phyloP scores from a whole-genome alignment of 2,113 vertebrate species.

The Orthonyx spaldingii region DNA sequence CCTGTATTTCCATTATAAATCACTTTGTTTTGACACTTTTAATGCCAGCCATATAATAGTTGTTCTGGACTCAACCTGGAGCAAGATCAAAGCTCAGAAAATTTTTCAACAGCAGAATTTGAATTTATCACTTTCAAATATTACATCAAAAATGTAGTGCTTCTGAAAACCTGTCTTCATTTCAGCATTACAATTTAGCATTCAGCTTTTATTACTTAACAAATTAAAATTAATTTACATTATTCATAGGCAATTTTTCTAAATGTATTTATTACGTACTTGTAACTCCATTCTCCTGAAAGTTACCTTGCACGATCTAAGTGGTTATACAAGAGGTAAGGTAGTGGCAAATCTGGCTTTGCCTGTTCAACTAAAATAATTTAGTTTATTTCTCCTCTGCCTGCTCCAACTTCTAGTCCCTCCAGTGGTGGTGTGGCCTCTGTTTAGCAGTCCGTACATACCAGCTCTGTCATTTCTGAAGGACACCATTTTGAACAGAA shows the following conservation, averaged over 20 bases:
- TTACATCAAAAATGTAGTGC: not conserved
- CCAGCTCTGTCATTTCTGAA: not conserved
- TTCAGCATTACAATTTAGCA: not conserved
- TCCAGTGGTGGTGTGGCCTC: not conserved
- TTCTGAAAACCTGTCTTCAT: conserved; percentile 31
- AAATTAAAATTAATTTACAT: not conserved
- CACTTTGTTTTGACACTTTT: conserved; percentile 48
- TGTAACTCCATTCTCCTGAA: not conserved
- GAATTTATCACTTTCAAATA: conserved; percentile 38
- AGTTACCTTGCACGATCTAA: not conserved
- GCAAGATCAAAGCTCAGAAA: conserved; percentile 31
- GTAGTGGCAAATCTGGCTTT: not conserved
- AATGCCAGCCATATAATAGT: conserved; percentile 1
- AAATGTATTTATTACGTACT: not conserved
- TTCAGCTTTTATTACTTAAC: conserved; percentile 9
- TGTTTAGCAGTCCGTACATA: not conserved
- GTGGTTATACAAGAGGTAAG: not conserved
- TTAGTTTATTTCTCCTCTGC: conserved; percentile 17
- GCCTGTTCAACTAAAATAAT: not conserved
- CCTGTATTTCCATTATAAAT: conserved; percentile 63
- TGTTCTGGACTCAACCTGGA: conserved; percentile 51
- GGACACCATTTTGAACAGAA: not conserved
- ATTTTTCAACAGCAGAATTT: conserved; percentile 32
- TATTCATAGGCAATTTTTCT: conserved; percentile 3
- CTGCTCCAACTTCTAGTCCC: not conserved